Percentiles rank a stretch among this genome's conserved stretches.
These are phyloP conservation scores for Heliconius charithonia DNA, from an alignment of 2,888 invertebrate species.

Conservation along the genomic window DNA sequence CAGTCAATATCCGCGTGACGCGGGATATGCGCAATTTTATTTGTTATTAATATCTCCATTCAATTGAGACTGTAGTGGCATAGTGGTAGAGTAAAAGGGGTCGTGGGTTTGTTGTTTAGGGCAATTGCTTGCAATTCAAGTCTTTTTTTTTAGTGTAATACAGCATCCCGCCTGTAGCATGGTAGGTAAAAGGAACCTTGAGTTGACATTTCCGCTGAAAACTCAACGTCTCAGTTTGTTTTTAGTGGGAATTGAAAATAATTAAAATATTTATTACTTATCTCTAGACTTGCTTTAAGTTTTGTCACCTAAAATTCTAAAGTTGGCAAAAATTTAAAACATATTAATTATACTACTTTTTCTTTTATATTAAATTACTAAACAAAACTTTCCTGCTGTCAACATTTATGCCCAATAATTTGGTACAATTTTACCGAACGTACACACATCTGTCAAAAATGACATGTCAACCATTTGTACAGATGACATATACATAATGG, in stretches of 20 bases:
- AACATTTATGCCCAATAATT: constrained; percentile 13
- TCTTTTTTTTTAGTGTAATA: neutral
- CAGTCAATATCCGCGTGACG: constrained; percentile 38
- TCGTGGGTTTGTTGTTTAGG: neutral
- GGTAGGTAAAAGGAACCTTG: too few relatives aligned
- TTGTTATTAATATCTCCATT: constrained; percentile 30
- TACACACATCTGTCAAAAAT: constrained; percentile 28
- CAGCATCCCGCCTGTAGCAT: too few relatives aligned
- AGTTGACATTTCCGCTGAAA: neutral
- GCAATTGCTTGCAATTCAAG: neutral
- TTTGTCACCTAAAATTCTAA: neutral
- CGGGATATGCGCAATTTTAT: constrained; percentile 34
- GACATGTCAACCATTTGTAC: constrained; percentile 21
- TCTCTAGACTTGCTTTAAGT: neutral
- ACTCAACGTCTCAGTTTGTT: neutral
- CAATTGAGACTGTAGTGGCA: neutral
- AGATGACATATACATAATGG: constrained; percentile 30
- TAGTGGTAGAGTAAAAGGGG: neutral
- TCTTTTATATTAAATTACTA: neutral
- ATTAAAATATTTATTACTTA: too few relatives aligned
- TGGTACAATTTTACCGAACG: neutral
- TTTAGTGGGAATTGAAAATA: too few relatives aligned
- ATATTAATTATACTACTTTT: neutral
- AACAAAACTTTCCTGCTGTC: constrained; percentile 15
- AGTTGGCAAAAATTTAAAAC: neutral